Evolutionary conservation across 2,888 invertebrate genomes (phyloP).

Genomic region (Nomada ferruginata): DNA sequence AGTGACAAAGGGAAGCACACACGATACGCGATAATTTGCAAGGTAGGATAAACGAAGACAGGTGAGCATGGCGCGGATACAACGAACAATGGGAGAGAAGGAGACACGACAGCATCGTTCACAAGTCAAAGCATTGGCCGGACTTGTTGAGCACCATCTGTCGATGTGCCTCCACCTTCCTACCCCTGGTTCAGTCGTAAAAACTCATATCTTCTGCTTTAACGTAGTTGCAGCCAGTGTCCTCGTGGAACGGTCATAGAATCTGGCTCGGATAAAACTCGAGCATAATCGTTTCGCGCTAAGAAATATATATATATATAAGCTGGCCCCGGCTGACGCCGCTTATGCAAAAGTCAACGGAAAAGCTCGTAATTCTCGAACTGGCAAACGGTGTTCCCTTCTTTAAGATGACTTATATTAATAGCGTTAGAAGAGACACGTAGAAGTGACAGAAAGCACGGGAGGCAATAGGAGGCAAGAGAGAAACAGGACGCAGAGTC

Average conservation of each 20-base stretch:
- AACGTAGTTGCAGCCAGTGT: constrained; percentile 48
- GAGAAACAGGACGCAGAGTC: constrained; percentile 17
- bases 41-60: not conserved
- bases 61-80: constrained; percentile 3
- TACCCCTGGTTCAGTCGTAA: constrained; percentile 55
- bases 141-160: constrained; percentile 77
- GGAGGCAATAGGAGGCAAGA: not conserved
- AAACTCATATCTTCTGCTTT: constrained; percentile 65
- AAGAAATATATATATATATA: constrained; percentile 41
- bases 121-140: constrained; percentile 53
- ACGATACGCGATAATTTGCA: constrained; percentile 3
- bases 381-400: not conserved
- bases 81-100: constrained; percentile 7
- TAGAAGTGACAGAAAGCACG: not conserved
- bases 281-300: constrained; percentile 37
- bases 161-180: constrained; percentile 66
- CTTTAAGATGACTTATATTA: constrained; percentile 15
- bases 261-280: constrained; percentile 57
- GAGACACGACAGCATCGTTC: constrained; percentile 17
- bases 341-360: constrained; percentile 9
- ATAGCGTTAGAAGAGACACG: constrained; percentile 1
- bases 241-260: constrained; percentile 42
- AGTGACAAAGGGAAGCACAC: constrained; percentile 1
- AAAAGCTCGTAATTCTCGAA: not conserved
- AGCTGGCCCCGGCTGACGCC: constrained; percentile 45